Conservation (phyloP, 1,140 invertebrate genomes). For the Rhagoletis zephyria region DNA sequence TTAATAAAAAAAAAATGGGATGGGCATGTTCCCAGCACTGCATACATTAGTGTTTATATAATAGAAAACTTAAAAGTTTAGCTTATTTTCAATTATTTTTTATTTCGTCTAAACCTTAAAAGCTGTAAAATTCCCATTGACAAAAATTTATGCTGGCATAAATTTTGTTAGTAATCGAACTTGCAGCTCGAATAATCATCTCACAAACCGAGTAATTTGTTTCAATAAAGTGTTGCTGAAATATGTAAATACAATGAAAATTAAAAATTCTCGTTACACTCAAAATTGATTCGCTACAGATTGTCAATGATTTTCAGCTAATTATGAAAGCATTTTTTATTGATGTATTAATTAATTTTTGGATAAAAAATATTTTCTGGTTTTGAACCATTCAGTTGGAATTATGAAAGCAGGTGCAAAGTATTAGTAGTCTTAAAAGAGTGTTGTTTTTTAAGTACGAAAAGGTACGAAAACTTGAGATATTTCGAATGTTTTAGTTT, state of each 20-base stretch:
- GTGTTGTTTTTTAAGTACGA: no score
- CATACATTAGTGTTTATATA: neutral
- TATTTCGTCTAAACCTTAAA: neutral
- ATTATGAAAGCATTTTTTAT: neutral
- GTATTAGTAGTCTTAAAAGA: no score
- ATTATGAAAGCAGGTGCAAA: no score
- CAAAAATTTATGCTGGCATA: constrained; percentile 11
- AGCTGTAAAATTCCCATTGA: neutral
- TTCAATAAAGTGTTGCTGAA: neutral
- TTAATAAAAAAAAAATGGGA: neutral
- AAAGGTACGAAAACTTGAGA: no score
- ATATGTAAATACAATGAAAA: constrained; percentile 19
- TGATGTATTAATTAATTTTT: constrained; percentile 17
- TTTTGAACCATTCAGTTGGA: no score
- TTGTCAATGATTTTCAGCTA: neutral
- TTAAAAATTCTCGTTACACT: neutral
- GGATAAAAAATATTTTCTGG: neutral
- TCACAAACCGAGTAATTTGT: neutral
- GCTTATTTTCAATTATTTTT: neutral
- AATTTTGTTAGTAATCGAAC: neutral
- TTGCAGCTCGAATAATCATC: neutral
- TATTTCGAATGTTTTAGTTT: no score
- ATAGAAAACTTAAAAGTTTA: neutral
- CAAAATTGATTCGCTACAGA: neutral
- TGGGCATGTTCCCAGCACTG: neutral